These are phyloP conservation scores for Cotesia congregata DNA, from an alignment of 2,888 invertebrate species.

Conservation along the genomic window DNA sequence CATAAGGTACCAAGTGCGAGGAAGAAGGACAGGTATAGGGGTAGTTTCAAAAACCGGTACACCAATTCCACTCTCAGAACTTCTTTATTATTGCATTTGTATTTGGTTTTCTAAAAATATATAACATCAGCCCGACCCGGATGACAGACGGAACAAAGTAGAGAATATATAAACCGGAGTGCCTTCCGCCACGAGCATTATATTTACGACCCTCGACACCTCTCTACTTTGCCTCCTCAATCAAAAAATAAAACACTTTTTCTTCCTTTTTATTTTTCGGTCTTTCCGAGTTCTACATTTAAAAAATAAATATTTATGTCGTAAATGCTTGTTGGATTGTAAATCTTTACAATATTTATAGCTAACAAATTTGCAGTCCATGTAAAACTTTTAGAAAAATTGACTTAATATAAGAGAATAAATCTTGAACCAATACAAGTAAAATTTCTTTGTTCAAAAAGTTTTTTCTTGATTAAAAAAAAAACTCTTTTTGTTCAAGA, in stretches of 20 bases:
- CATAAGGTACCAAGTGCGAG: not conserved
- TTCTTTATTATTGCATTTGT: not conserved
- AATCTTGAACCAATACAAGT: no score
- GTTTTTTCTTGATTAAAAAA: no score
- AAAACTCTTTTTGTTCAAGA: not conserved
- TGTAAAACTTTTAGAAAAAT: not conserved
- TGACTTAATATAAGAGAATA: no score
- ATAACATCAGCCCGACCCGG: not conserved
- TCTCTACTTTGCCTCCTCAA: slow-evolving; percentile 13
- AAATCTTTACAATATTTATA: not conserved
- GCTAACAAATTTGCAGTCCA: not conserved
- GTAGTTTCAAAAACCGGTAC: not conserved
- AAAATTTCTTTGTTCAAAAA: no score
- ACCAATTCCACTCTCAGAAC: not conserved
- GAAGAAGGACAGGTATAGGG: not conserved
- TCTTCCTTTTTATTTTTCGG: slow-evolving; percentile 3
- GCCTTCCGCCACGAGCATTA: slow-evolving; percentile 19
- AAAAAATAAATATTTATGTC: slow-evolving; percentile 67
- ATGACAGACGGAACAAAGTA: not conserved
- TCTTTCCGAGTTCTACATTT: not conserved
- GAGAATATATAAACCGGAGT: slow-evolving; percentile 4
- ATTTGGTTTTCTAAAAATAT: not conserved
- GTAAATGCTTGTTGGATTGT: not conserved
- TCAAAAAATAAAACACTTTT: not conserved
- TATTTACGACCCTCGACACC: slow-evolving; percentile 28